Conservation (phyloP, 2,113 vertebrate species). For the Gobius niger region DNA sequence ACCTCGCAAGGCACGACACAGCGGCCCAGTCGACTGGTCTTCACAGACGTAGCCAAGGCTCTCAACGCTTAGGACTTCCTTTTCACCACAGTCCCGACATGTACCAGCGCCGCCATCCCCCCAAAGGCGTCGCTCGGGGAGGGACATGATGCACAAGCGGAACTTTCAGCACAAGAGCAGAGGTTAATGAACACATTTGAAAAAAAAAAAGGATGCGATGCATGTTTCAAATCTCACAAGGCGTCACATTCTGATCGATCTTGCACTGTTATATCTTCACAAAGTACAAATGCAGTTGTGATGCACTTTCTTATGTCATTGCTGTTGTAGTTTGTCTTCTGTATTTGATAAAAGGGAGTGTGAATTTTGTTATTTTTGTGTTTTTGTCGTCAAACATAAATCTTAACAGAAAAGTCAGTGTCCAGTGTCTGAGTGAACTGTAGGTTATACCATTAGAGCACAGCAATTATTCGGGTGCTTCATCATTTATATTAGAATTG, state of each 20-base stretch:
- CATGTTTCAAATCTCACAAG: constrained; percentile 36
- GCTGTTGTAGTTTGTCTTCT: constrained; percentile 51
- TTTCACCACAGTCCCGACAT: constrained; percentile 8
- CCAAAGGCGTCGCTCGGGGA: constrained; percentile 31
- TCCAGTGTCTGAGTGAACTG: constrained; percentile 25
- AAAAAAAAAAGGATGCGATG: constrained; percentile 8
- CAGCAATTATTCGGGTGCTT: too few species aligned
- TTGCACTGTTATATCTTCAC: constrained; percentile 53
- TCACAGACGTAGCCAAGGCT: constrained; percentile 92
- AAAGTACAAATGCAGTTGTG: constrained; percentile 29
- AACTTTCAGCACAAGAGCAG: constrained; percentile 25
- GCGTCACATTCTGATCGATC: constrained; percentile 34
- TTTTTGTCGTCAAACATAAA: constrained; percentile 27
- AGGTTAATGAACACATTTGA: constrained; percentile 17
- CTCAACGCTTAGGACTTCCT: constrained; percentile 82
- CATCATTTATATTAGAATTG: too few species aligned
- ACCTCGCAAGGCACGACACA: constrained; percentile 86
- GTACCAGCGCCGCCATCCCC: not conserved
- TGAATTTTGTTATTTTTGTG: constrained; percentile 47
- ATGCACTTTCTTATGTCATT: constrained; percentile 50
- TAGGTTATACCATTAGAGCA: too few species aligned
- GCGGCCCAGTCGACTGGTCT: constrained; percentile 93
- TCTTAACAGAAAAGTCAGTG: constrained; percentile 30
- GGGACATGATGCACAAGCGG: constrained; percentile 32
- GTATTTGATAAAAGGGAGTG: constrained; percentile 49